Percentiles rank a stretch among this genome's conserved stretches.
phyloP scores from a whole-genome alignment of 2,888 invertebrate genomes.

The Linnaemya vulpina region DNA sequence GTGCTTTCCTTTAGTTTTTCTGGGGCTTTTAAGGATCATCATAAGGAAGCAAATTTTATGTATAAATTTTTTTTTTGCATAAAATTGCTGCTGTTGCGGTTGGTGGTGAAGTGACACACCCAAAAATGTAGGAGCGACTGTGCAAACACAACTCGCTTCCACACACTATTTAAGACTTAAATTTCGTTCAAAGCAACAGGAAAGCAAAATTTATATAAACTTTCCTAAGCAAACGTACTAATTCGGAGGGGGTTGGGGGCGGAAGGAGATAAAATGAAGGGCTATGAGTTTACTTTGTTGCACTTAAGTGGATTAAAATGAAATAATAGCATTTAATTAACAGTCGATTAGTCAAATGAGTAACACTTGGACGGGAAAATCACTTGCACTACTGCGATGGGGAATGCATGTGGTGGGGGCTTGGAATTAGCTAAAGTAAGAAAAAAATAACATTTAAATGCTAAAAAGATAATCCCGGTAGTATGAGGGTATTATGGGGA shows the following conservation, averaged over 20 bases:
- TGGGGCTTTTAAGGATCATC: conserved; percentile 21
- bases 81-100: conserved; percentile 8
- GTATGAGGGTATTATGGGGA: too few relatives aligned
- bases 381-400: neutral
- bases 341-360: conserved; percentile 25
- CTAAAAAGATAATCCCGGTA: too few relatives aligned
- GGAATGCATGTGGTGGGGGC: neutral
- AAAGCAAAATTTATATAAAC: conserved; percentile 41
- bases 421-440: too few relatives aligned
- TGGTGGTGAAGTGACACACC: conserved; percentile 38
- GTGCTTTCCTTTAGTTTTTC: neutral
- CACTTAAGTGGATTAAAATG: conserved; percentile 52
- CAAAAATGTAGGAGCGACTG: conserved; percentile 20
- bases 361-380: neutral
- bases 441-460: too few relatives aligned
- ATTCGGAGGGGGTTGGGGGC: neutral
- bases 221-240: neutral
- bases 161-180: neutral
- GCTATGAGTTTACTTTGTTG: neutral
- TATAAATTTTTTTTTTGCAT: neutral
- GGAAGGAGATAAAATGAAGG: neutral
- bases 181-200: conserved; percentile 29
- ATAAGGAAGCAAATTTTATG: conserved; percentile 7
- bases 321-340: conserved; percentile 39
- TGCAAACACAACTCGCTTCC: conserved; percentile 1